Evolutionary conservation across 2,888 invertebrate genomes (phyloP), one percentile per base, ranked within the genome.

Genomic region (Agonopterix alstromeriana): DNA sequence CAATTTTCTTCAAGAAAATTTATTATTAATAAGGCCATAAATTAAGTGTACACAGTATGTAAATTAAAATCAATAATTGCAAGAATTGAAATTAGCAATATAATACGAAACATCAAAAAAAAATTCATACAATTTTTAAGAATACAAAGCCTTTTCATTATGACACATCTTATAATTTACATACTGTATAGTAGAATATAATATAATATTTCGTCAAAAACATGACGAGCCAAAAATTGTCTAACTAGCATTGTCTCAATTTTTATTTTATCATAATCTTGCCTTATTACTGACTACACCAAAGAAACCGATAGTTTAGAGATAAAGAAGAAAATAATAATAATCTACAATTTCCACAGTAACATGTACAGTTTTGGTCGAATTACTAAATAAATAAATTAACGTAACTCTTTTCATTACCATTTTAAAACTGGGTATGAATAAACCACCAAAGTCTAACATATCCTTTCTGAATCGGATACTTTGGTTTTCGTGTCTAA

Each of bases 1-100:
- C 60, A 63, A 58, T 63, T 65, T 63, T 56, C 55, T 62, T 48
- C 50, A 49, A 44, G 52, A 41, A 46, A 70, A 61, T 55, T 66
- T 69, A 65, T 50, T 63, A 66, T 72, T 72, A 72, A 71, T 74
- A 78, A 80, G 73, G 76, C 75, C 75, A 70, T 79, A 81, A 79
- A 80, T 73, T 64, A 78, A 80, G 69, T 41, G 17, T 45, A n/a
- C 9, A 45, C 40, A 38, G 17, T 45, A 42, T 40, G 27, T 27
- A 27, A 27, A 27, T 27, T 27, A 27, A 27, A 27, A 27, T 27
- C 27, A 27, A 27, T 10, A 36, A 48, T 48, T 43, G 27, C 27
- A 36, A 35, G 36, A 40, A 27, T 27, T 27, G 27, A 27, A 27
- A 27, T 27, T 7, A 27, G 5, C 7, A 7, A 5, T 27, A 27